Evolutionary conservation across 1,140 invertebrate genomes (phyloP).

Genomic region (Drosophila bipectinata): DNA sequence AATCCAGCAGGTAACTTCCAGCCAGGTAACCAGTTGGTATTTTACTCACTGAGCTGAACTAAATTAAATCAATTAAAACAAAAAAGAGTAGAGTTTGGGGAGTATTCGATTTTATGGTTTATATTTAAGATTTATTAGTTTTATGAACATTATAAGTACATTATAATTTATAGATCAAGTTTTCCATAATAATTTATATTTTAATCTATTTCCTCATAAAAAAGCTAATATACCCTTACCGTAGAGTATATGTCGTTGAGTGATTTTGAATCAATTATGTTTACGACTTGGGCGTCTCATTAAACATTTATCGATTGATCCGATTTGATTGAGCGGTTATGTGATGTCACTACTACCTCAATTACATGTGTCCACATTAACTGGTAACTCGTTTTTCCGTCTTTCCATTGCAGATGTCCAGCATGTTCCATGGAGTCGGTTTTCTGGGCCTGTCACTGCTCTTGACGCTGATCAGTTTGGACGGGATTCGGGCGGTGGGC

Average conservation of each 20-base stretch:
- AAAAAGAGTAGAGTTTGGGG: conserved; percentile 28
- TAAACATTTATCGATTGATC: conserved; percentile 62
- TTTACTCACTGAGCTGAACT: conserved; percentile 49
- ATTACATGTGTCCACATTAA: conserved; percentile 27
- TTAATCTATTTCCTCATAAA: background rate
- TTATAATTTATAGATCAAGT: background rate
- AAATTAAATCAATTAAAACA: conserved; percentile 77
- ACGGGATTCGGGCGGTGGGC: conserved; percentile 26
- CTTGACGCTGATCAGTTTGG: conserved; percentile 30
- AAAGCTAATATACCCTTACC: background rate
- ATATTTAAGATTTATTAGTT: background rate
- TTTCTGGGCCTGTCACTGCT: conserved; percentile 17
- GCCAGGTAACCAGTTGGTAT: conserved; percentile 49
- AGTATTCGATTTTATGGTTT: no score
- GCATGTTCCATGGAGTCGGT: conserved; percentile 16
- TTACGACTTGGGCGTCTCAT: conserved; percentile 56
- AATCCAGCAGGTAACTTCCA: conserved; percentile 3
- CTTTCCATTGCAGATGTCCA: conserved; percentile 50
- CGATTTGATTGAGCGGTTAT: conserved; percentile 63
- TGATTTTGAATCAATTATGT: conserved; percentile 70
- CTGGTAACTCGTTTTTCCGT: conserved; percentile 2
- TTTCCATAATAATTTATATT: background rate
- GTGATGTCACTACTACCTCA: conserved; percentile 46
- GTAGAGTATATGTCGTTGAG: conserved; percentile 37
- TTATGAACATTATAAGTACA: background rate